Evolutionary conservation across 1,140 invertebrate species (phyloP).

Genomic region (Bombus picipes): DNA sequence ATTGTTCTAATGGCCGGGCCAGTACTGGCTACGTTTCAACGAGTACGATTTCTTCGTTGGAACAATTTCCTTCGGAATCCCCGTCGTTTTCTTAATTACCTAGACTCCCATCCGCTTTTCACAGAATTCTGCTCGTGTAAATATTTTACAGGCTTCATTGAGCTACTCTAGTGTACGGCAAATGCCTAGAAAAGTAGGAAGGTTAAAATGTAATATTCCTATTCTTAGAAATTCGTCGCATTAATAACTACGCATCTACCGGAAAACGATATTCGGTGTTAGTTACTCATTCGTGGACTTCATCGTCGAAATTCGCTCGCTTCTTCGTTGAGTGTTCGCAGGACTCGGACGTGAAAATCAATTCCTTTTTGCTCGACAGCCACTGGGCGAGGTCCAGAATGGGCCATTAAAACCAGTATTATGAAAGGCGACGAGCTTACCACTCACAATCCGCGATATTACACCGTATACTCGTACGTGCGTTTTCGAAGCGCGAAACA

Average conservation of each 20-base stretch:
- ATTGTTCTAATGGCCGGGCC: conserved; percentile 34
- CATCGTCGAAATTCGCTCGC: conserved; percentile 17
- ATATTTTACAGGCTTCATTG: neutral
- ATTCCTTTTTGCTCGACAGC: conserved; percentile 57
- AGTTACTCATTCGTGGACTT: neutral
- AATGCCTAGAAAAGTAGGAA: neutral
- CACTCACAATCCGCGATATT: conserved; percentile 55
- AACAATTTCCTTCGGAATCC: neutral
- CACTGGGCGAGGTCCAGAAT: conserved; percentile 42
- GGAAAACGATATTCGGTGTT: neutral
- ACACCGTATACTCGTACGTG: conserved; percentile 42
- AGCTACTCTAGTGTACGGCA: too few relatives aligned
- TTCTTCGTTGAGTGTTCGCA: conserved; percentile 16
- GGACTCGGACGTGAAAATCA: conserved; percentile 50
- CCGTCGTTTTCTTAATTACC: neutral
- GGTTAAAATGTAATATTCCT: neutral
- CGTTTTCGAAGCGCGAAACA: conserved; percentile 70
- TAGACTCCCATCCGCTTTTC: neutral
- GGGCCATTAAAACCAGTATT: conserved; percentile 69
- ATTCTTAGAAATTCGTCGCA: neutral
- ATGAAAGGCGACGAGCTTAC: conserved; percentile 61
- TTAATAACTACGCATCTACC: neutral
- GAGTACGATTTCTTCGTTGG: neutral
- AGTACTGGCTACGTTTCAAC: conserved; percentile 3
- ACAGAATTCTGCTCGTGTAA: neutral